phyloP scores from a whole-genome alignment of 2,888 invertebrate species.

The Caenorhabditis panamensis region DNA sequence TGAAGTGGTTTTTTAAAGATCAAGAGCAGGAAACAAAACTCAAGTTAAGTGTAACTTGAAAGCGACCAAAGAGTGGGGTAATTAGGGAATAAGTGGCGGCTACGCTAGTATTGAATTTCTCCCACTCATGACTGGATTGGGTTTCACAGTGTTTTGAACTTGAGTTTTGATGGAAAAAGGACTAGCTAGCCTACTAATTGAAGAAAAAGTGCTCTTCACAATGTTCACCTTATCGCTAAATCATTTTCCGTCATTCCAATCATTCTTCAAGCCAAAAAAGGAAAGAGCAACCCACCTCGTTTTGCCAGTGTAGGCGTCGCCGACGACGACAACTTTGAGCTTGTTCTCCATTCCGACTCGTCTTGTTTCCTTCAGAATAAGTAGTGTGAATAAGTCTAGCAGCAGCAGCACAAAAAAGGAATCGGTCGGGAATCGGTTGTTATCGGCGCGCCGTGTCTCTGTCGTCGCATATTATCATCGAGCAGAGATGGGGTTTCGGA shows the following conservation, averaged over 20 bases:
- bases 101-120: slow-evolving; percentile 4
- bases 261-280: neutral
- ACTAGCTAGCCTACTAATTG: no score
- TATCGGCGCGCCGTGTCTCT: slow-evolving; percentile 49
- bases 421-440: slow-evolving; percentile 24
- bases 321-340: slow-evolving; percentile 93
- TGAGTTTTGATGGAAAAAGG: neutral
- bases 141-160: neutral
- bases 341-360: slow-evolving; percentile 67
- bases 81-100: no score
- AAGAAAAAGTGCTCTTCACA: no score
- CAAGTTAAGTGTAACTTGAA: no score
- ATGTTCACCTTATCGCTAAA: no score
- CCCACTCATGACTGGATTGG: neutral
- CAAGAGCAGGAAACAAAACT: no score
- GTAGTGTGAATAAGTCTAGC: neutral
- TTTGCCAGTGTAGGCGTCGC: slow-evolving; percentile 94
- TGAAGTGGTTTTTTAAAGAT: no score
- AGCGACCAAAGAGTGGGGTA: no score
- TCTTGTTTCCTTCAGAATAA: slow-evolving; percentile 13
- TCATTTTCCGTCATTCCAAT: neutral
- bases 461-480: slow-evolving; percentile 51
- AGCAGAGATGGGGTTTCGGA: slow-evolving; percentile 27
- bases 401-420: slow-evolving; percentile 43
- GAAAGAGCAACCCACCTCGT: slow-evolving; percentile 85